Evolutionary conservation across 2,797 vertebrate species (phyloP).

Genomic region (Brachyrhaphis roseni): DNA sequence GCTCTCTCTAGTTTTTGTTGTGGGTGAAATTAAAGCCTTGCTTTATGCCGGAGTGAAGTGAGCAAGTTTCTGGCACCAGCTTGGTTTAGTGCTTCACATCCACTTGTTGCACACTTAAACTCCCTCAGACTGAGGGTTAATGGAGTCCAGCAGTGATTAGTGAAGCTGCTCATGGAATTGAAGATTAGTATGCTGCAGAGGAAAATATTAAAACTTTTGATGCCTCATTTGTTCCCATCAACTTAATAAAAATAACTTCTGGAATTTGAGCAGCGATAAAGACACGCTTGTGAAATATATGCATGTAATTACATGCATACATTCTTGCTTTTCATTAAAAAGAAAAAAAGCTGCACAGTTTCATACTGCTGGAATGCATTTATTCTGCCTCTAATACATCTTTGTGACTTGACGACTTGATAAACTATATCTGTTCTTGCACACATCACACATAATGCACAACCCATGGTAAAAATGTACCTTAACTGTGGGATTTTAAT

Average conservation of each 20-base stretch:
- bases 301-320: not conserved
- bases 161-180: not conserved
- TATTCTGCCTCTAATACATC: slow-evolving; percentile 14
- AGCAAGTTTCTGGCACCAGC: slow-evolving; percentile 11
- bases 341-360: not conserved
- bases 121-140: slow-evolving; percentile 22
- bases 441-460: not conserved
- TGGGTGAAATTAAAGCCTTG: not conserved
- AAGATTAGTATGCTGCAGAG: not conserved
- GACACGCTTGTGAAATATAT: not conserved
- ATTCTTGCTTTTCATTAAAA: slow-evolving; percentile 11
- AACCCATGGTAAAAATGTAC: not conserved
- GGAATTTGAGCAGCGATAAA: slow-evolving; percentile 9
- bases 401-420: slow-evolving; percentile 1
- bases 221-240: not conserved
- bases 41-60: slow-evolving; percentile 18
- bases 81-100: slow-evolving; percentile 27
- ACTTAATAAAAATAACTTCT: slow-evolving; percentile 5
- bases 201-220: not conserved
- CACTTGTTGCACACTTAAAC: slow-evolving; percentile 50
- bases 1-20: not conserved
- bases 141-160: slow-evolving; percentile 10
- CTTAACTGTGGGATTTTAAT: not conserved
- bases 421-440: not conserved
- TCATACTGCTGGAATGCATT: slow-evolving; percentile 10